Base-by-base conservation (phyloP, 2,797 vertebrate genomes). In the Acrossocheilus fasciatus region DNA sequence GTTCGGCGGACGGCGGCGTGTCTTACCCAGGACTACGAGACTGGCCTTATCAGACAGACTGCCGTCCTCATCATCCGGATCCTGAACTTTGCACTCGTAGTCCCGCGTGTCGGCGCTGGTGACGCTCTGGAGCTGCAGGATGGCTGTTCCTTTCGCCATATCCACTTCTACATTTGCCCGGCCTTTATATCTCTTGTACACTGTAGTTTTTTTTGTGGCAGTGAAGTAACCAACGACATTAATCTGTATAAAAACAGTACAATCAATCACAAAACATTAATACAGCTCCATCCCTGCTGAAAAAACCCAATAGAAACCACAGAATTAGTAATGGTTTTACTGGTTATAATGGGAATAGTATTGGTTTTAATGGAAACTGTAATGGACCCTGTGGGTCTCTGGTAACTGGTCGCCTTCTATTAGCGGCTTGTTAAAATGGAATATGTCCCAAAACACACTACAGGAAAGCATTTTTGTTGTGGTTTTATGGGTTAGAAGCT, bases 1-100 rank as follows among this genome's bases (percentile, higher is more conserved):
- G 41, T 43, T 15, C 30, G 9, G 62, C 2, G 34, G 70, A 15
- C 20, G 2, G 14, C 8, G 20, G 76, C 7, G 36, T 62, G n/a
- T 73, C 89, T 91, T 94, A 96, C 96, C 95, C 57, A 95, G 88
- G 54, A 96, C 95, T 52, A 94, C 50, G 80, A 96, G 57, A 0
- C 1, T 50, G 4, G 90, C 0, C 0, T 2, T 86, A 82, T 18
- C 92, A 0, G n/a, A 0, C 0, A 0, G 12, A 0, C 1, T 84
- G 4, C 92, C 94, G 0, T 66, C 1, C 0, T 45, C 23, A 0
- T 95, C 94, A 0, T 0, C 0, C 0, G 76, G 70, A 41, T 93
- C 90, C 45, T 26, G 39, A 23, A 94, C 30, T 0, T 34, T 87
- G 64, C 96, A 96, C 76, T 91, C 69, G 80, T 91, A 95, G 0